Base-by-base conservation (phyloP, 2,797 vertebrate genomes). In the Eremophila alpestris region DNA sequence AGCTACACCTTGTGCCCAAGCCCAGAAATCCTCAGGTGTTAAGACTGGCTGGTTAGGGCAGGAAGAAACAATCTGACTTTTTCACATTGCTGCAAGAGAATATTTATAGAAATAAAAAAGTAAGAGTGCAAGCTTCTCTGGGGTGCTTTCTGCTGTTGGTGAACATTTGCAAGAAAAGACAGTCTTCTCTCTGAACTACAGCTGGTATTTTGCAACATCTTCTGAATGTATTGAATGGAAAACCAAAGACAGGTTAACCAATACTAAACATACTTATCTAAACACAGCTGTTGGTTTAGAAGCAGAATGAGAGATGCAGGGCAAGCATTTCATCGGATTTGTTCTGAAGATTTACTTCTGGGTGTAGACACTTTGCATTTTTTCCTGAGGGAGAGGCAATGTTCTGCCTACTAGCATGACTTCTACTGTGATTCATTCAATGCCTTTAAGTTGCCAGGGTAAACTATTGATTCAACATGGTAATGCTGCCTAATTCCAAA, bases 401-500 rank as follows among this genome's bases (percentile, higher is more conserved):
- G 36, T 73, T 83, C 59, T 87, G 60, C 63, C 69, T 92, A 36
- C 34, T 30, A 71, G n/a, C 48, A 67, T 58, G 54, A 59, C 74
- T 80, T 92, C 65, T 56, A n/a, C 46, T 73, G 26, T 62, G 71
- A 95, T 83, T 93, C 84, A 89, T 48, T 56, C 65, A 41, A 40
- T 49, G 60, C 43, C 74, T 93, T 75, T 83, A 68, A 94, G 76
- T 29, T 92, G 86, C 73, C 82, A 92, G 51, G 65, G 83, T 59
- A 73, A 91, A 89, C 79, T 91, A 95, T 13, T 65, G 88, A 93
- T 91, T 82, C 81, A 87, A 85, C 30, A 51, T 16, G 56, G 62
- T 74, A 96, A 92, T 52, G 65, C 78, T 85, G 43, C 64, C 34
- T 84, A 71, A 89, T 88, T 94, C 76, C 58, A 87, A 94, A 88